Base-by-base conservation (phyloP, 2,888 invertebrate genomes). In the Mesorhabditis belari region DNA sequence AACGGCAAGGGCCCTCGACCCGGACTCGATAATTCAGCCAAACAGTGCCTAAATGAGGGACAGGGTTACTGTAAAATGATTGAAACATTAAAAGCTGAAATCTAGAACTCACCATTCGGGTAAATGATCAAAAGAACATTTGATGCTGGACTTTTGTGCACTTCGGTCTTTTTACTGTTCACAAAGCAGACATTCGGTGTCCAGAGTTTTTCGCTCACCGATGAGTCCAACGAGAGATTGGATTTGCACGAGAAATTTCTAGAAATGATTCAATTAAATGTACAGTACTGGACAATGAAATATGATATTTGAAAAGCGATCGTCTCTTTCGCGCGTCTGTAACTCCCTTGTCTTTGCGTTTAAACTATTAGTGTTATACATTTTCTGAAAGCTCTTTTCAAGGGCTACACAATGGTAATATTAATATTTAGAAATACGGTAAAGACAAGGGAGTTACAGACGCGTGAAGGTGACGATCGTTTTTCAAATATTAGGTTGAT, bases 11-110 rank as follows among this genome's bases (percentile, higher is more conserved):
- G 3, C 76, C 80, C 3, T 71, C 69, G 4, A 80, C 80, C 53
- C 77, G 72, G 6, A 80, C 77, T 23, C 80, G 71, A 60, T 80
- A 80, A 65, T 80, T 80, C 23, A 80, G 64, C 80, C 80, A 79
- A 3, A 75, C 76, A 5, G 78, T 78, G 9, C 77, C 76, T 76
- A 65, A 51, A 73, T 53, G 57, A 9, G 24, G 6, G 23, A 58
- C n/a, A 54, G 19, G n/a, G 17, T 57, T 28, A 12, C 24, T 19
- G 21, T 35, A 19, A 26, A n/a, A 12, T 52, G 24, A 61, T 24
- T 25, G 17, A 19, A 24, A 49, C n/a, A n/a, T n/a, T 59, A n/a
- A 28, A 23, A 4, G 24, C 17, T 24, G 27, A 51, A 26, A 54
- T 19, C 12, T 3, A n/a, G 17, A 6, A 4, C 58, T 60, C 57